phyloP scores from a whole-genome alignment of 2,113 vertebrate genomes.

The Festucalex cinctus region DNA sequence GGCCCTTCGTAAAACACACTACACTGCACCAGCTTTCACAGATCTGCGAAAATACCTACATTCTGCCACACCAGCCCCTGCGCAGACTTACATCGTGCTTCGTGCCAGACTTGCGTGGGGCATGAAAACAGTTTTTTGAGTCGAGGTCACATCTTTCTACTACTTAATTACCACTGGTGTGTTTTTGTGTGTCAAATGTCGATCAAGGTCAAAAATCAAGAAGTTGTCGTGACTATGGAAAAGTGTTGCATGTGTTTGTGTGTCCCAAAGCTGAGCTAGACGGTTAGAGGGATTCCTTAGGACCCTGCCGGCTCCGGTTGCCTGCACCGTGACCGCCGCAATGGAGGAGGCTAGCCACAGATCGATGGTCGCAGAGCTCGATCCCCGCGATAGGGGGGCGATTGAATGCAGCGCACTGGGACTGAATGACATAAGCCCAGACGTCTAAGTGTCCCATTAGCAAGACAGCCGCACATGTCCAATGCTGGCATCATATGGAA shows the following conservation, averaged over 20 bases:
- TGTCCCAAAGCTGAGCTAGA: conserved; percentile 51
- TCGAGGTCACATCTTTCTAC: conserved; percentile 15
- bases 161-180: conserved; percentile 5
- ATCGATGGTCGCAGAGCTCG: conserved; percentile 73
- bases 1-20: no score
- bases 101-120: no score
- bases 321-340: conserved; percentile 65
- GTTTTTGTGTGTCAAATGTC: conserved; percentile 35
- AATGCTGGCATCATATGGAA: conserved; percentile 51
- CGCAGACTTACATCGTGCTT: no score
- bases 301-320: conserved; percentile 72
- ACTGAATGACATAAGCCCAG: conserved; percentile 73
- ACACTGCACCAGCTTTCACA: no score
- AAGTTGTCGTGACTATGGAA: conserved; percentile 39
- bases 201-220: conserved; percentile 70
- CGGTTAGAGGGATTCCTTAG: conserved; percentile 69
- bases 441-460: conserved; percentile 81
- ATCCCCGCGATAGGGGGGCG: conserved; percentile 62
- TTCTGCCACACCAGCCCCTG: no score
- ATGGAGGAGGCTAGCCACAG: conserved; percentile 73
- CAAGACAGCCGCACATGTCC: conserved; percentile 64
- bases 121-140: neutral
- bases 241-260: conserved; percentile 33
- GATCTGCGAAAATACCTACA: no score
- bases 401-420: conserved; percentile 72